These are phyloP conservation scores for Halichondria panicea DNA, from an alignment of 37 sponge, comb jelly and placozoan species.

Conservation along the genomic window DNA sequence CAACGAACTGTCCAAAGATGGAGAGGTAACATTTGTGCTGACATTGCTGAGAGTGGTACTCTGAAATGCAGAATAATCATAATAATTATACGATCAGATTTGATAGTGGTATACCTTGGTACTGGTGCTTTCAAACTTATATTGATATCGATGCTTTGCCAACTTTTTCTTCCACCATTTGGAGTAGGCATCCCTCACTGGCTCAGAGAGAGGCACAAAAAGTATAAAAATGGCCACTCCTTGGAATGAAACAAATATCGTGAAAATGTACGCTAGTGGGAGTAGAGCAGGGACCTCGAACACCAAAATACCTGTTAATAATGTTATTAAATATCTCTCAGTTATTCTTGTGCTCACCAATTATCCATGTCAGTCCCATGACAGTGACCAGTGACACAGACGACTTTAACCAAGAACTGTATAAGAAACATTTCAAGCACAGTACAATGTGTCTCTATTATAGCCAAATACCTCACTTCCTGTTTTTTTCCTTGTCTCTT, in stretches of 20 bases:
- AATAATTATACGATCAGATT: too few species aligned
- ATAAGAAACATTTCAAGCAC: not conserved
- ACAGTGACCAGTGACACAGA: conserved; percentile 44
- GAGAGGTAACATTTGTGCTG: too few species aligned
- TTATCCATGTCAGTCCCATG: conserved; percentile 64
- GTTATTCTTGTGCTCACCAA: too few species aligned
- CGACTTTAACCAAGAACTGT: conserved; percentile 51
- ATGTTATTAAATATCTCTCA: too few species aligned
- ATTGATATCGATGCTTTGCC: too few species aligned
- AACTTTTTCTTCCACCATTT: conserved; percentile 54
- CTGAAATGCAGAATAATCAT: too few species aligned
- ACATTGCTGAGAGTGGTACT: too few species aligned
- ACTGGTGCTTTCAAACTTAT: too few species aligned
- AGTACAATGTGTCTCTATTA: too few species aligned
- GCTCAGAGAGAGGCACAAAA: conserved; percentile 40
- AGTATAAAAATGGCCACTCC: conserved; percentile 46
- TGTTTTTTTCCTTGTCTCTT: not conserved
- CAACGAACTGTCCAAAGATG: too few species aligned
- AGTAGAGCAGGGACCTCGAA: conserved; percentile 20
- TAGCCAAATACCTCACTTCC: not conserved
- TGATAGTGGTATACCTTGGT: too few species aligned
- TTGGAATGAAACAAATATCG: conserved; percentile 48
- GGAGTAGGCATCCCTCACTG: conserved; percentile 28
- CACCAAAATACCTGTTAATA: too few species aligned
- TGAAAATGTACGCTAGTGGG: conserved; percentile 33